Base-by-base conservation (phyloP, 2,888 invertebrate genomes). In the Stenodema calcarata region DNA sequence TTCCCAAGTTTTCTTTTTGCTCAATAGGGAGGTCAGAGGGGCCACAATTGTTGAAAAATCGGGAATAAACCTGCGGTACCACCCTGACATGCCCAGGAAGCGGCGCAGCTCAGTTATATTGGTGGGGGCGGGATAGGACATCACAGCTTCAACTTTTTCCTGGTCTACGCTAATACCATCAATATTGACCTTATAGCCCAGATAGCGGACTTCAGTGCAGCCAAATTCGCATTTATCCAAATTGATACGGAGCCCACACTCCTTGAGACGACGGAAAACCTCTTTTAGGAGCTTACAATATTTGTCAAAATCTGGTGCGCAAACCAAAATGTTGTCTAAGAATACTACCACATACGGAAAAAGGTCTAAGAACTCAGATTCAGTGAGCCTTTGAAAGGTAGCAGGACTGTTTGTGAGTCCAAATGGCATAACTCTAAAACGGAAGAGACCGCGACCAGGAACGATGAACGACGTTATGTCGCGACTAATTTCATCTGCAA, bases 31-130 rank as follows among this genome's bases (percentile, higher is more conserved):
- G 7, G 70, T 70, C 0, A 90, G 73, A 0, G 89, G 89, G 6
- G 88, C 88, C 0, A 87, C 87, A 0, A 89, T 42, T 0, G 89
- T 87, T 0, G 89, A 88, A 50, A 89, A 89, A 41, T 90, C 87
- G 0, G 88, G 87, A 1, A 90, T 88, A 70, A 90, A 90, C 0
- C 89, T 87, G 0, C 90, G 87, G 75, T 88, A 88, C 88, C 88
- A 88, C 3, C 85, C 78, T 0, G 88, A 83, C 73, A 86, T 86
- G 1, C 88, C 88, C 28, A 62, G 41, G 42, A 87, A 87, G 18
- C 76, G 27, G 7, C 84, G 62, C 18, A 88, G 23, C 42, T 89
- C 88, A 3, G 86, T 87, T 0, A 89, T 81, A 70, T 75, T 80
- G 3, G 14, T 80, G 2, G 87, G 87, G 7, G 41, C 73, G 6